A percentile compares a stretch with the other conserved stretches of the same genome.
These are phyloP conservation scores for Lamellibrachia satsuma DNA, from an alignment of 2,888 invertebrate species.

Conservation along the genomic window DNA sequence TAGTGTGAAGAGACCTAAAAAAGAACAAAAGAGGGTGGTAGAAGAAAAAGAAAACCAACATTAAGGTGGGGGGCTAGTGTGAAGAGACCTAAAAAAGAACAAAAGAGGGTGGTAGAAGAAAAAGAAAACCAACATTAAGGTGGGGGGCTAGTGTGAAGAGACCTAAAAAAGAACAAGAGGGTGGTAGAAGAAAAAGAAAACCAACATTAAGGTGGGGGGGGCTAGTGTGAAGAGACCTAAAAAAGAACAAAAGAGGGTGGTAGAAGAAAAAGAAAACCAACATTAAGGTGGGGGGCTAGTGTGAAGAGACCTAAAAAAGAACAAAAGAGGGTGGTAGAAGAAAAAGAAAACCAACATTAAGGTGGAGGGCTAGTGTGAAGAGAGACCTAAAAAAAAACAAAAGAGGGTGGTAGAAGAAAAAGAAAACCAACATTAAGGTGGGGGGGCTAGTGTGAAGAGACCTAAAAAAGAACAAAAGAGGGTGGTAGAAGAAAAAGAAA, in stretches of 20 bases:
- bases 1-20: background rate
- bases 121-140: background rate
- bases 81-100: too few species aligned
- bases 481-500: background rate
- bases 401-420: background rate
- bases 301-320: background rate
- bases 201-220: background rate
- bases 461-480: too few species aligned
- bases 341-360: background rate
- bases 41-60: background rate
- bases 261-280: background rate
- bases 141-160: background rate
- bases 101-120: background rate
- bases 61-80: background rate
- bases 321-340: background rate
- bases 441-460: background rate
- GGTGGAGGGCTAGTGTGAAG: background rate
- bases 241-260: too few species aligned
- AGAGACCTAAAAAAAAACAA: too few species aligned
- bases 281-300: background rate
- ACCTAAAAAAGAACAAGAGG: too few species aligned
- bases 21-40: too few species aligned
- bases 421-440: background rate
- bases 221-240: background rate
- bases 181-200: background rate